Conservation (phyloP, 1,140 invertebrate genomes). For the Brevipalpus yothersi region DNA sequence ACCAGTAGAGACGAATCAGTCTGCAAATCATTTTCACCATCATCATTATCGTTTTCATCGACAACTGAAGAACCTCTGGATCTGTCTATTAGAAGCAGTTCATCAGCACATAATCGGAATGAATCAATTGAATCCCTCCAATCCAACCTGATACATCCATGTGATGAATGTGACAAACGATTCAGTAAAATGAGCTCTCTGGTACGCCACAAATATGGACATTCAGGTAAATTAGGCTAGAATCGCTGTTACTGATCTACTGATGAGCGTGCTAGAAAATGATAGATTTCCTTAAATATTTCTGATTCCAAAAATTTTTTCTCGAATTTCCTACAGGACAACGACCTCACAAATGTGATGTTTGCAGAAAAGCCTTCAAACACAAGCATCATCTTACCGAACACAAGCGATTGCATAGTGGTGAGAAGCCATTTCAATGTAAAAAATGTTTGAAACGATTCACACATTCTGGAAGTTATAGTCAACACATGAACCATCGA, state of each 20-base stretch:
- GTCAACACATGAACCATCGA: conserved; percentile 99
- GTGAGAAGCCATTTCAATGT: conserved; percentile 74
- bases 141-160: too few species aligned
- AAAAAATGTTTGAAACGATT: conserved; percentile 96
- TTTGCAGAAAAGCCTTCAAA: conserved; percentile 98
- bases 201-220: conserved; percentile 96
- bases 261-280: not conserved
- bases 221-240: conserved; percentile 91
- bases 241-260: too few species aligned
- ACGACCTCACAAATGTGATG: conserved; percentile 88
- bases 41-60: too few species aligned
- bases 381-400: conserved; percentile 99
- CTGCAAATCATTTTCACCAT: too few species aligned
- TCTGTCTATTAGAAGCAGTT: too few species aligned
- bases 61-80: too few species aligned
- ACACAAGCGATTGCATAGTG: conserved; percentile 90
- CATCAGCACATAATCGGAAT: too few species aligned
- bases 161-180: conserved; percentile 95
- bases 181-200: conserved; percentile 96
- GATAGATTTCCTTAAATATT: too few species aligned
- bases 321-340: conserved; percentile 46
- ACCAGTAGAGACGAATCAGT: too few species aligned
- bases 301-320: too few species aligned
- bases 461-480: conserved; percentile 96
- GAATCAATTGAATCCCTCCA: too few species aligned